Evolutionary conservation across 2,888 invertebrate genomes (phyloP).

Genomic region (Thera obeliscata): DNA sequence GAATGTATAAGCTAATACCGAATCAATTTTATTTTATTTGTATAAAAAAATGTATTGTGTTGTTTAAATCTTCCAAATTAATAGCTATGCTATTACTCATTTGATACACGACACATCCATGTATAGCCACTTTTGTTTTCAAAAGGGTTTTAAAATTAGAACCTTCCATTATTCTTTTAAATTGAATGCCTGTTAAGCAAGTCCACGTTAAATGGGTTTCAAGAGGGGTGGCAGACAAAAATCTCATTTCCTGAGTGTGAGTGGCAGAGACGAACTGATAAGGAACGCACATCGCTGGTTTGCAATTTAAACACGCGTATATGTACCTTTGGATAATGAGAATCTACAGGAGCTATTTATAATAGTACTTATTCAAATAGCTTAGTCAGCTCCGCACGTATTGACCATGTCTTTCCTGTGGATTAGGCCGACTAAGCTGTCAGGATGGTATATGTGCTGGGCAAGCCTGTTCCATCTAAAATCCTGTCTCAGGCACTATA

Average conservation of each 20-base stretch:
- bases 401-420: too few species aligned
- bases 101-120: background rate
- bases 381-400: too few species aligned
- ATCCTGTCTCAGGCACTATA: too few species aligned
- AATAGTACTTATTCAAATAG: too few species aligned
- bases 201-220: slow-evolving; percentile 46
- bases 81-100: too few species aligned
- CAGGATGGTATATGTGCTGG: too few species aligned
- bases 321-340: background rate
- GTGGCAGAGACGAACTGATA: slow-evolving; percentile 50
- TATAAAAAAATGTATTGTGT: too few species aligned
- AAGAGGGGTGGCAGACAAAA: slow-evolving; percentile 57
- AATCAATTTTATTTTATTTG: too few species aligned
- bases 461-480: too few species aligned
- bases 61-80: too few species aligned
- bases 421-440: too few species aligned
- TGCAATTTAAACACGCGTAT: slow-evolving; percentile 28
- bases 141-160: slow-evolving; percentile 15
- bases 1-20: too few species aligned
- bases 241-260: slow-evolving; percentile 62
- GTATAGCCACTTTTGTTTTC: background rate
- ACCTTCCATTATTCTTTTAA: slow-evolving; percentile 35
- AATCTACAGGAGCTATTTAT: background rate
- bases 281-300: slow-evolving; percentile 40
- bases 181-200: slow-evolving; percentile 40